Conservation (phyloP, 2,113 vertebrate genomes). For the Lophotis ruficrista region DNA sequence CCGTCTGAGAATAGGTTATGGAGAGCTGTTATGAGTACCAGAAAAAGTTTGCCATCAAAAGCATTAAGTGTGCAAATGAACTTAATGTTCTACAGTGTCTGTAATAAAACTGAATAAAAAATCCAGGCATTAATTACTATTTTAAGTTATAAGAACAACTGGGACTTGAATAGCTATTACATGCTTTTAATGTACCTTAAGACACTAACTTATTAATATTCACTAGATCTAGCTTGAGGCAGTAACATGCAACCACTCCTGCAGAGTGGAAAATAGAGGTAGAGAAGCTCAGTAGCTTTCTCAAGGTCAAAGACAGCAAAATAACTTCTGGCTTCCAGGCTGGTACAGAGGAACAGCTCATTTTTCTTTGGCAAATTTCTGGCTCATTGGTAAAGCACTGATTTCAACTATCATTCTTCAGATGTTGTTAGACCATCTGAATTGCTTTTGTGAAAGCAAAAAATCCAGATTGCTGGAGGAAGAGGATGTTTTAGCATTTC, state of each 20-base stretch:
- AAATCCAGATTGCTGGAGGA: not conserved
- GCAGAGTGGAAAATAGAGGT: not conserved
- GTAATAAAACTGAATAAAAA: constrained; percentile 1
- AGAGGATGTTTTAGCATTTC: not conserved
- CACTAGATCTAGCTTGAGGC: not conserved
- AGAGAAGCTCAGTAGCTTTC: constrained; percentile 1
- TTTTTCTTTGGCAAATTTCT: not conserved
- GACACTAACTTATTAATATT: constrained; percentile 2
- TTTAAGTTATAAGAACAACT: constrained; percentile 13
- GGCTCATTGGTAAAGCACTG: not conserved
- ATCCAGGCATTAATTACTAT: not conserved
- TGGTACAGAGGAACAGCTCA: not conserved
- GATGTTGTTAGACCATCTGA: not conserved
- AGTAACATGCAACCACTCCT: not conserved
- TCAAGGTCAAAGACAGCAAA: constrained; percentile 34
- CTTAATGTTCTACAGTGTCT: constrained; percentile 23
- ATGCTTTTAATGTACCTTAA: not conserved
- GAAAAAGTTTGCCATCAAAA: constrained; percentile 31
- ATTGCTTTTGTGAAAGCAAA: not conserved
- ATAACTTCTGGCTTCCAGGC: not conserved
- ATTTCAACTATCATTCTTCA: not conserved
- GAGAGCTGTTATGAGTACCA: not conserved
- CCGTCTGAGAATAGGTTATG: constrained; percentile 16
- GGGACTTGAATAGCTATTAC: not conserved
- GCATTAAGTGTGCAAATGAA: constrained; percentile 8